Evolutionary conservation across 2,797 vertebrate species (phyloP), one percentile per base, ranked within the genome.

Genomic region (Enoplosus armatus): DNA sequence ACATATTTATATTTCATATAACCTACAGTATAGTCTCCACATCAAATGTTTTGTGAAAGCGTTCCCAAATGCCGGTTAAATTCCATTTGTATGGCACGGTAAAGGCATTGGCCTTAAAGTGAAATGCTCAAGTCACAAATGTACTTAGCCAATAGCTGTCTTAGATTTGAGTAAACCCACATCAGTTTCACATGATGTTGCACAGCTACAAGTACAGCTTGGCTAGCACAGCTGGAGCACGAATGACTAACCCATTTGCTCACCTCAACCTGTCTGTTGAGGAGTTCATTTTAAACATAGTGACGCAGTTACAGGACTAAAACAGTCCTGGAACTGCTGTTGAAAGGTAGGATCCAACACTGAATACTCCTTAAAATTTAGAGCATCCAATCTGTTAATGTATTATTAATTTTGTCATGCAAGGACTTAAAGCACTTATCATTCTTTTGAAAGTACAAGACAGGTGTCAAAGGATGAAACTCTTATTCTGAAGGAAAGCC

Each of bases 401-500:
- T 33, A 18, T 68, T 33, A 73, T 75, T 53, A 12, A 54, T 65
- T 66, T 61, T 64, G 35, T 72, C 69, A 84, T 41, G 60, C 29
- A 11, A 20, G 26, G 68, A 58, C 55, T 67, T 45, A 27, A 37
- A 81, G 63, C 61, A 11, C 37, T 69, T 63, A 70, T 78, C 64
- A 55, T 56, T 68, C 47, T 80, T 63, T 76, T n/a, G 77, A 82
- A 80, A 69, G 61, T 10, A 86, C 71, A 72, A 60, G 82, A 80
- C 59, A 73, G 71, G 75, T 83, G 88, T 78, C 70, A 81, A 47
- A 75, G 63, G 61, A 79, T 66, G 29, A 41, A 64, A 50, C 51
- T 79, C 51, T 62, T 18, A 7, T 63, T 39, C 65, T 71, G 68
- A 56, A 48, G 26, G 41, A 73, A 79, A 78, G 67, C 61, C 67